These are phyloP conservation scores for Eptatretus burgeri DNA, from an alignment of 2,113 vertebrate species.

Conservation along the genomic window DNA sequence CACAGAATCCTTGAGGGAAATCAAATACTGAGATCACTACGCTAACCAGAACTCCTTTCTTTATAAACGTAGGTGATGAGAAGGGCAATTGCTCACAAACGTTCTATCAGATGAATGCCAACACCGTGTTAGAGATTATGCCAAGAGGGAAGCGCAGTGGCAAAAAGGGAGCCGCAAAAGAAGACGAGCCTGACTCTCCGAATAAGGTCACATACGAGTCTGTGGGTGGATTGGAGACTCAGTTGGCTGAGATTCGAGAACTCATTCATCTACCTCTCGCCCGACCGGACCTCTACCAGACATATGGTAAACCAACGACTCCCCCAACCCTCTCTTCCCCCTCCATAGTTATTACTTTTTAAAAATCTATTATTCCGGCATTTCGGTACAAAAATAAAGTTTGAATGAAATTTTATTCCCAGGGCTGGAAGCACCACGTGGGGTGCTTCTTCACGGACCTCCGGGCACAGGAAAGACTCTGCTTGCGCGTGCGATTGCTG, in stretches of 20 bases:
- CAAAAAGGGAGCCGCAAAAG: neutral
- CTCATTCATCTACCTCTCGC: conserved; percentile 61
- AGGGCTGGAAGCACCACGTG: conserved; percentile 61
- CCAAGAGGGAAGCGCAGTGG: neutral
- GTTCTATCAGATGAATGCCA: neutral
- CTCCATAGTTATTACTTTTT: neutral
- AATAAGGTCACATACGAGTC: conserved; percentile 42
- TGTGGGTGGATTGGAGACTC: conserved; percentile 51
- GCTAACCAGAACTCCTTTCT: neutral
- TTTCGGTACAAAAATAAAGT: neutral
- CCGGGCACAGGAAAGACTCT: conserved; percentile 85
- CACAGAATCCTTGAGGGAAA: neutral
- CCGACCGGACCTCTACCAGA: conserved; percentile 44
- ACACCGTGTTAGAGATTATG: neutral
- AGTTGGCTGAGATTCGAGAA: conserved; percentile 48
- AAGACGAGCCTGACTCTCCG: conserved; percentile 9
- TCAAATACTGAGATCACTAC: neutral
- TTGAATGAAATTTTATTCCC: neutral
- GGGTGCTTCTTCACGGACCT: conserved; percentile 57
- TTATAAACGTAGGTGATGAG: neutral
- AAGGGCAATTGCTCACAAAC: too few species aligned
- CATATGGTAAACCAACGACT: conserved; percentile 30
- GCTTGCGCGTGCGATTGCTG: conserved; percentile 66
- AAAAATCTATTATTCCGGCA: neutral
- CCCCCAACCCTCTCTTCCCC: neutral